Evolutionary conservation across 2,113 vertebrate genomes (phyloP), one percentile per base, ranked within the genome.

Genomic region (Amphiprion percula): DNA sequence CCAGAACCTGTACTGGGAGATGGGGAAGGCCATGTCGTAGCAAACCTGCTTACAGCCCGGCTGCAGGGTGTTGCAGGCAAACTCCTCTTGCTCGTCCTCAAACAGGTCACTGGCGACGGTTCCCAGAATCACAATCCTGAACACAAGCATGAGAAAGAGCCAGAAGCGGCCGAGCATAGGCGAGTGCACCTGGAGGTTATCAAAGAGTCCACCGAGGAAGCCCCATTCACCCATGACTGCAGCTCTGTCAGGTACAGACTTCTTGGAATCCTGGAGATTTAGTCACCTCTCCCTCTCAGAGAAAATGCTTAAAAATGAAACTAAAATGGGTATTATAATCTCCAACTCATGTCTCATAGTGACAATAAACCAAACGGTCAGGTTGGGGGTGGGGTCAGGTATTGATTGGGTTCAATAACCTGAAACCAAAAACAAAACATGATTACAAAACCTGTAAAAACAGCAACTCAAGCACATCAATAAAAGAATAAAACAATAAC

Each of bases 1-100:
- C 95, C 97, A 98, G 93, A 98, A 98, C 85, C 97, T 95, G 90
- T 97, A 98, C 92, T 97, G 97, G 58, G 97, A 98, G 86, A 98
- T 95, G 4, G 97, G 97, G 88, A 98, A 98, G 59, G 97, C 96
- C 53, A 91, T 83, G 41, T 97, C 96, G 47, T 97, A 98, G 90
- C 97, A 98, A 12, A 96, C 96, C 71, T 98, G 96, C 74, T 97
- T 96, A 90, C 97, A 99, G 80, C 97, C 97, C 0, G 97, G 97
- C 93, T 98, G 97, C 65, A 96, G 86, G 2, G 97, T 98, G 93
- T 99, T 98, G 83, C 97, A 99, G 79, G 88, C 91, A 26, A 98
- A 98, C 82, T 97, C 96, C 76, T 89, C 94, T 81, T 98, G 97
- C 87, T 99, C 97, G 0, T 98, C 97, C 0, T 96, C 95, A 71